These are phyloP conservation scores for Pangasius larnaudii DNA, from an alignment of 2,797 vertebrate genomes.

Conservation along the genomic window DNA sequence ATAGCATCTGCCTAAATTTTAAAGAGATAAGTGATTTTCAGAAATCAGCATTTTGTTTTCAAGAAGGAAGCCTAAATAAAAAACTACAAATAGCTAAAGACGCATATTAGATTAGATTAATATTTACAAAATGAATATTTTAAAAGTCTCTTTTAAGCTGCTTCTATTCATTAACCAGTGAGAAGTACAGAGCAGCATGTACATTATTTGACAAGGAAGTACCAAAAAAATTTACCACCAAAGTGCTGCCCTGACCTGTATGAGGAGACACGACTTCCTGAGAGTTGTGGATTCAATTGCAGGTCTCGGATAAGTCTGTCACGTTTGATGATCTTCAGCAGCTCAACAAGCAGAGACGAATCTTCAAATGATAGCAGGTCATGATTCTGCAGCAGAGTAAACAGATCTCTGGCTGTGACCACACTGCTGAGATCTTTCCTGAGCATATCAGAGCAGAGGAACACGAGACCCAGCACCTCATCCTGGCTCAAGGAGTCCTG, in stretches of 20 bases:
- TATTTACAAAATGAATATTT: too few relatives aligned
- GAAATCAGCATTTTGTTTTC: background rate
- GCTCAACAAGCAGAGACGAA: constrained; percentile 67
- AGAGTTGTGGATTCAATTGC: background rate
- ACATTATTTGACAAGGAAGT: background rate
- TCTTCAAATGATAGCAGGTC: constrained; percentile 58
- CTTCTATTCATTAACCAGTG: background rate
- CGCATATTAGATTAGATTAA: background rate
- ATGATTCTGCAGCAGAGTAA: constrained; percentile 58
- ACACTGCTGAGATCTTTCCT: constrained; percentile 46
- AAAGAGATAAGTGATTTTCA: background rate
- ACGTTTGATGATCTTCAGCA: constrained; percentile 63
- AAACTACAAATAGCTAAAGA: background rate
- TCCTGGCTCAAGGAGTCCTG: constrained; percentile 51
- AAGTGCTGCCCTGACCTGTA: constrained; percentile 68
- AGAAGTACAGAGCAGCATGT: background rate
- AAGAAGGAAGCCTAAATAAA: background rate
- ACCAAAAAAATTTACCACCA: background rate
- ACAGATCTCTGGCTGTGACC: constrained; percentile 59
- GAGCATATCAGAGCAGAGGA: constrained; percentile 74
- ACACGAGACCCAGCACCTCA: constrained; percentile 65
- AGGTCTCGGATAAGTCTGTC: constrained; percentile 51
- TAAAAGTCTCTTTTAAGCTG: background rate
- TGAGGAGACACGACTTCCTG: constrained; percentile 53
- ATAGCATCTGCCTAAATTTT: constrained; percentile 81